Evolutionary conservation across 2,888 invertebrate species (phyloP).

Genomic region (Pherbina coryleti): DNA sequence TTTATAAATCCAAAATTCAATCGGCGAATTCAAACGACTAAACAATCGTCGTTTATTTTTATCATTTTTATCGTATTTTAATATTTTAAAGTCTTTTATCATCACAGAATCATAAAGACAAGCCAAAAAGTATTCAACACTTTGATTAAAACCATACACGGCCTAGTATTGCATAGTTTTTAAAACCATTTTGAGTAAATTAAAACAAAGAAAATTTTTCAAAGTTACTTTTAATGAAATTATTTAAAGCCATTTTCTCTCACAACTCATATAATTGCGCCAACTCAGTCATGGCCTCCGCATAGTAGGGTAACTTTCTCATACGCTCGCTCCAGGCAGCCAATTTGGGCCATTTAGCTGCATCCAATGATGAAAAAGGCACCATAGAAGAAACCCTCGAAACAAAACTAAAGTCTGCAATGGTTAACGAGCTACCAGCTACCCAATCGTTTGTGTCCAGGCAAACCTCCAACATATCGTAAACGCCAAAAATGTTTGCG

Average conservation of each 20-base stretch:
- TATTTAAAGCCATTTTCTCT: not conserved
- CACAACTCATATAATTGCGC: not conserved
- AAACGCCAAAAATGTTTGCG: too few relatives aligned
- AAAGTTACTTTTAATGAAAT: not conserved
- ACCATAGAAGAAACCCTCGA: slow-evolving; percentile 51
- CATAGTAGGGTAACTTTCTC: slow-evolving; percentile 57
- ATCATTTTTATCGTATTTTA: too few relatives aligned
- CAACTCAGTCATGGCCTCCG: slow-evolving; percentile 50
- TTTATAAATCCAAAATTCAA: too few relatives aligned
- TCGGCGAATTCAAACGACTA: too few relatives aligned
- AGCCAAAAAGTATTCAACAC: too few relatives aligned
- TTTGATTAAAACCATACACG: too few relatives aligned
- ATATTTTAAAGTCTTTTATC: too few relatives aligned
- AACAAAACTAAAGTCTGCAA: slow-evolving; percentile 62
- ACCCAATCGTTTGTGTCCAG: slow-evolving; percentile 52
- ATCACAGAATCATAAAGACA: too few relatives aligned
- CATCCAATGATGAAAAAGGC: slow-evolving; percentile 47
- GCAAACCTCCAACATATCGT: slow-evolving; percentile 54
- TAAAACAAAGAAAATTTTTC: too few relatives aligned
- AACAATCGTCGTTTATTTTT: too few relatives aligned
- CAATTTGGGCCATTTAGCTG: slow-evolving; percentile 52
- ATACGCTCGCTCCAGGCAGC: slow-evolving; percentile 53
- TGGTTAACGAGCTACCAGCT: slow-evolving; percentile 59
- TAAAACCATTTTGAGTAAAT: too few relatives aligned
- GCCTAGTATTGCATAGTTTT: too few relatives aligned